Evolutionary conservation across 1,140 invertebrate genomes (phyloP).

Genomic region (Sweltsa coloradensis): DNA sequence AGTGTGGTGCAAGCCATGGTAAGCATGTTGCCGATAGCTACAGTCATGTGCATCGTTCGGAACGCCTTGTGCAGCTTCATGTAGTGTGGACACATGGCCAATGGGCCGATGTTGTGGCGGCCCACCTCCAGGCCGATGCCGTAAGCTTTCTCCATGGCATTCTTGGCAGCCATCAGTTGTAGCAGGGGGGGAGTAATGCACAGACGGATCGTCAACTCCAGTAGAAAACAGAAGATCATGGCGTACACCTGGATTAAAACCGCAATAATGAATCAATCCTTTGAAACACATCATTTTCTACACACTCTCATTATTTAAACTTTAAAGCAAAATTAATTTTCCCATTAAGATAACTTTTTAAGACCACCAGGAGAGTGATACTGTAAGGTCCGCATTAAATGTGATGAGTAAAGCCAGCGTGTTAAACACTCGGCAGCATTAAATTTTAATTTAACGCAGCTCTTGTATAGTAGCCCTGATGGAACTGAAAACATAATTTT

Average conservation of each 20-base stretch:
- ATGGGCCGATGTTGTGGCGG: conserved; percentile 43
- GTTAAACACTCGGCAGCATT: too few species aligned
- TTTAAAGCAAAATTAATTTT: too few species aligned
- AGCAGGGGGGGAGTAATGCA: conserved; percentile 54
- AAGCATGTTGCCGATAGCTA: conserved; percentile 59
- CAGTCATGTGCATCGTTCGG: conserved; percentile 48
- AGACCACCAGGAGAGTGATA: too few species aligned
- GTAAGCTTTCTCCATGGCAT: conserved; percentile 49
- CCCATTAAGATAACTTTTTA: too few species aligned
- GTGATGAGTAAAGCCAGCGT: too few species aligned
- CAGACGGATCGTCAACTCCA: conserved; percentile 51
- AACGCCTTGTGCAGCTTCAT: conserved; percentile 51
- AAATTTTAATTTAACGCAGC: too few species aligned
- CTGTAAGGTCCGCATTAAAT: too few species aligned
- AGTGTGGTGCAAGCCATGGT: conserved; percentile 55
- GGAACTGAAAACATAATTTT: too few species aligned
- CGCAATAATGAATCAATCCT: too few species aligned
- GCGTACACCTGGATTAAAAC: conserved; percentile 46
- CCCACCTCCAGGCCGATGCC: conserved; percentile 61
- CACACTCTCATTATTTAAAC: too few species aligned
- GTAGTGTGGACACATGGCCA: conserved; percentile 57
- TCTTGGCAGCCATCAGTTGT: conserved; percentile 50
- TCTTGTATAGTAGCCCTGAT: too few species aligned
- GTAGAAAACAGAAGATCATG: conserved; percentile 51
- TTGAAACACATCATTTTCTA: too few species aligned